A percentile compares a stretch with the other conserved stretches of the same genome.
These are phyloP conservation scores for Drosophila cracens DNA, from an alignment of 2,888 invertebrate genomes.

Conservation along the genomic window DNA sequence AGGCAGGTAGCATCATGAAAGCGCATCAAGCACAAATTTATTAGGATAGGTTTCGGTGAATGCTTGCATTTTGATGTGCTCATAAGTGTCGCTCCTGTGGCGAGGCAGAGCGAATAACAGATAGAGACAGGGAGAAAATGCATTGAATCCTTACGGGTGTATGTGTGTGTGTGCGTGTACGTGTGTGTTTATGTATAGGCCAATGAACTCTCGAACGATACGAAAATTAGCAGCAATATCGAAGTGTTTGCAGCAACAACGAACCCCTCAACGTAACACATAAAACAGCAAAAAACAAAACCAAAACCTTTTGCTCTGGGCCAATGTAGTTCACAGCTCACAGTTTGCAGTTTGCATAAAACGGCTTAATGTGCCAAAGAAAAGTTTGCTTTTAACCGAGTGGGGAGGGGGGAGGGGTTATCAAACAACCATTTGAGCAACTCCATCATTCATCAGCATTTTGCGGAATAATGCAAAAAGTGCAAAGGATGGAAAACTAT, in stretches of 20 bases:
- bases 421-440: conserved; percentile 26
- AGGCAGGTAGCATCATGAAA: conserved; percentile 75
- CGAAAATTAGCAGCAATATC: conserved; percentile 28
- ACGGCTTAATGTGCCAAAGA: conserved; percentile 18
- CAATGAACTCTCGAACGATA: conserved; percentile 58
- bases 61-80: conserved; percentile 75
- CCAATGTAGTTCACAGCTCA: conserved; percentile 20
- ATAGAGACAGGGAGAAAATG: conserved; percentile 18
- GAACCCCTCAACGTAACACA: conserved; percentile 9
- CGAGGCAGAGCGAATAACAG: not conserved
- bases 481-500: conserved; percentile 14
- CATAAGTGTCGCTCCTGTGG: conserved; percentile 46
- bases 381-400: conserved; percentile 38
- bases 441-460: conserved; percentile 36
- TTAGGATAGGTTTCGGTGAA: conserved; percentile 79
- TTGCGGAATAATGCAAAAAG: conserved; percentile 2
- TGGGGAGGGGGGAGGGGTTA: not conserved
- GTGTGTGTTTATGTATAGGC: conserved; percentile 41
- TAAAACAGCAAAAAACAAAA: conserved; percentile 30
- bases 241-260: conserved; percentile 2
- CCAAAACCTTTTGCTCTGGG: conserved; percentile 6
- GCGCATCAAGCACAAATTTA: conserved; percentile 80
- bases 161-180: not conserved
- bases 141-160: conserved; percentile 20
- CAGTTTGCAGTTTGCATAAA: conserved; percentile 55